phyloP scores from a whole-genome alignment of 2,888 invertebrate genomes.

The Patella pellucida region DNA sequence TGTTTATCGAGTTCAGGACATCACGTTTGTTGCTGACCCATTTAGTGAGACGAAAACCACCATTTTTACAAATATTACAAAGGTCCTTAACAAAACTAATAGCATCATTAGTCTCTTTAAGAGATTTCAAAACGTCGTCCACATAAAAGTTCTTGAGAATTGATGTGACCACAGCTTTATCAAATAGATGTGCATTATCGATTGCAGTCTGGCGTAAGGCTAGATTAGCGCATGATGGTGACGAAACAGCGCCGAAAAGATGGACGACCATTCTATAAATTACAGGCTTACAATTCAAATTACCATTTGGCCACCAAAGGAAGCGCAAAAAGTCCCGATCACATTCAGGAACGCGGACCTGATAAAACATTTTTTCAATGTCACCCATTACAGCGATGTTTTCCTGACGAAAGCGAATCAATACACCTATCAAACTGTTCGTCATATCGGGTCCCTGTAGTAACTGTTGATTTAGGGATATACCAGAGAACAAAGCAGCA shows the following conservation, averaged over 20 bases:
- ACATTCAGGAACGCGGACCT: slow-evolving; percentile 22
- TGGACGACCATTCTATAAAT: slow-evolving; percentile 22
- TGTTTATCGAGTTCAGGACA: slow-evolving; percentile 34
- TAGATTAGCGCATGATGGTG: slow-evolving; percentile 19
- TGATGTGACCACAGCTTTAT: neutral
- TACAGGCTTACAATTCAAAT: neutral
- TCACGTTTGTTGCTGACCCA: slow-evolving; percentile 35
- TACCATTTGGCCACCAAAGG: slow-evolving; percentile 21
- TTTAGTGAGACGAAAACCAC: slow-evolving; percentile 35
- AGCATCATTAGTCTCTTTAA: neutral
- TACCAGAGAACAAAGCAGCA: slow-evolving; percentile 27
- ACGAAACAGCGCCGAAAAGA: slow-evolving; percentile 20
- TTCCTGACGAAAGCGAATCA: slow-evolving; percentile 31
- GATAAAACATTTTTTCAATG: slow-evolving; percentile 34
- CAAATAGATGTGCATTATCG: neutral
- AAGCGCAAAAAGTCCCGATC: slow-evolving; percentile 30
- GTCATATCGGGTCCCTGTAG: slow-evolving; percentile 33
- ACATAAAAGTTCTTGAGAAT: slow-evolving; percentile 27
- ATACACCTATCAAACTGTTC: slow-evolving; percentile 28
- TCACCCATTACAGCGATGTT: slow-evolving; percentile 30
- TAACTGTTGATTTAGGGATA: slow-evolving; percentile 31
- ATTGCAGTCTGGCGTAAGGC: slow-evolving; percentile 14
- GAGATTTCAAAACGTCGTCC: slow-evolving; percentile 25
- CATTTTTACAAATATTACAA: slow-evolving; percentile 5
- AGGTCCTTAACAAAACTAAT: slow-evolving; percentile 4